Evolutionary conservation across 2,797 vertebrate species (phyloP).

Genomic region (Uromys caudimaculatus): DNA sequence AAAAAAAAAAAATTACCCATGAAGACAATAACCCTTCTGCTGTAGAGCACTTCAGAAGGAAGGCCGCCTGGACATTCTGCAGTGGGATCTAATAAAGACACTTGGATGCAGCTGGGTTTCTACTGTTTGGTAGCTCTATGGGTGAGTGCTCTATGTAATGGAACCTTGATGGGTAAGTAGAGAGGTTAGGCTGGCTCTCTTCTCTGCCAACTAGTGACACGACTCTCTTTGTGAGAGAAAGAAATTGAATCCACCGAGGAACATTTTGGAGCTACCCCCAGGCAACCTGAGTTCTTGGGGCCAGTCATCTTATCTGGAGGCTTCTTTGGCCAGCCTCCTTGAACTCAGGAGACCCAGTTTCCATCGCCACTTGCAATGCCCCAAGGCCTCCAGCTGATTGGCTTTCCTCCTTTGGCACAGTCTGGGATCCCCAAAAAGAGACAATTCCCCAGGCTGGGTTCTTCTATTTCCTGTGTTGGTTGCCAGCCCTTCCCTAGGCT

Average conservation of each 20-base stretch:
- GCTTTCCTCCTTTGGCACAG: background rate
- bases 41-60: background rate
- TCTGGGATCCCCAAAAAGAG: background rate
- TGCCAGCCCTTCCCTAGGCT: background rate
- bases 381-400: background rate
- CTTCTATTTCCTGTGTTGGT: background rate
- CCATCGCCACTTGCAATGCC: background rate
- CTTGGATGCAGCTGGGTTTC: background rate
- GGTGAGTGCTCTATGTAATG: background rate
- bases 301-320: constrained; percentile 27
- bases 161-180: background rate
- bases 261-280: background rate
- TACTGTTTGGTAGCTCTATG: background rate
- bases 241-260: constrained; percentile 25
- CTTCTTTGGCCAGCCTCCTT: constrained; percentile 15
- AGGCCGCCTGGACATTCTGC: background rate
- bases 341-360: constrained; percentile 62
- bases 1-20: background rate
- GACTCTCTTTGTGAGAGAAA: constrained; percentile 62
- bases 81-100: background rate
- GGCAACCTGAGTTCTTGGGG: background rate
- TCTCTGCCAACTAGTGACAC: constrained; percentile 44
- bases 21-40: background rate
- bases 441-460: background rate
- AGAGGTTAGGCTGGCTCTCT: background rate